Percentiles rank a stretch among this genome's conserved stretches.
Evolutionary conservation across 2,888 invertebrate species (phyloP).

Genomic region (Apodemia duryi): DNA sequence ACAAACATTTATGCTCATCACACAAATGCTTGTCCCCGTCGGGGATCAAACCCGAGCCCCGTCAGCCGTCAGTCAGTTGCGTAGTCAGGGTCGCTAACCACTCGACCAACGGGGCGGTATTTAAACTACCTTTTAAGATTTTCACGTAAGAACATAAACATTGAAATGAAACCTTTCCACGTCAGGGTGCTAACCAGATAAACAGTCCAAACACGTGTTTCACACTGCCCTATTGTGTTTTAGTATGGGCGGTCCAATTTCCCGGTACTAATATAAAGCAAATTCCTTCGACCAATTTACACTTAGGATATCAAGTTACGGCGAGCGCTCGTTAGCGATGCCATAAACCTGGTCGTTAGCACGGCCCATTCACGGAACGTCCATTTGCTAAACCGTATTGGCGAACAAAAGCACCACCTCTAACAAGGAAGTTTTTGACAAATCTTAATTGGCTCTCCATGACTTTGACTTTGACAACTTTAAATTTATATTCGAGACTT

Average conservation of each 20-base stretch:
- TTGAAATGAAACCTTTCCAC: neutral
- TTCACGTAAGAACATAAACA: neutral
- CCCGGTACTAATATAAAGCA: slow-evolving; percentile 42
- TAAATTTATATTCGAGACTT: neutral
- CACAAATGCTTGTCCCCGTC: too few relatives aligned
- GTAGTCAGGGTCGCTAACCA: too few relatives aligned
- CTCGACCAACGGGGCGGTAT: too few relatives aligned
- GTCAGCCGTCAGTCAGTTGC: too few relatives aligned
- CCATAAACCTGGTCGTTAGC: slow-evolving; percentile 28
- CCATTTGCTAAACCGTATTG: slow-evolving; percentile 14
- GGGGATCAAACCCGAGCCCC: too few relatives aligned
- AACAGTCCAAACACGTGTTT: slow-evolving; percentile 10
- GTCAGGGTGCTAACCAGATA: slow-evolving; percentile 2
- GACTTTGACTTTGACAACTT: neutral
- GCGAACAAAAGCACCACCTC: slow-evolving; percentile 10
- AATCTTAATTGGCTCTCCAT: slow-evolving; percentile 10
- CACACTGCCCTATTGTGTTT: slow-evolving; percentile 10
- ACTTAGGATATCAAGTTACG: slow-evolving; percentile 46
- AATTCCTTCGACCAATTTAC: slow-evolving; percentile 45
- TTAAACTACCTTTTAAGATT: too few relatives aligned
- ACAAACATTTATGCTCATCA: too few relatives aligned
- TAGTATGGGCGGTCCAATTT: slow-evolving; percentile 29
- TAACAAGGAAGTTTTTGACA: slow-evolving; percentile 7
- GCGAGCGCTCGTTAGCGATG: slow-evolving; percentile 39
- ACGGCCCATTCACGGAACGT: slow-evolving; percentile 28